A percentile compares a stretch with the other conserved stretches of the same genome.
Evolutionary conservation across 2,113 vertebrate species (phyloP).

Genomic region (Brachypodius melanocephalos): DNA sequence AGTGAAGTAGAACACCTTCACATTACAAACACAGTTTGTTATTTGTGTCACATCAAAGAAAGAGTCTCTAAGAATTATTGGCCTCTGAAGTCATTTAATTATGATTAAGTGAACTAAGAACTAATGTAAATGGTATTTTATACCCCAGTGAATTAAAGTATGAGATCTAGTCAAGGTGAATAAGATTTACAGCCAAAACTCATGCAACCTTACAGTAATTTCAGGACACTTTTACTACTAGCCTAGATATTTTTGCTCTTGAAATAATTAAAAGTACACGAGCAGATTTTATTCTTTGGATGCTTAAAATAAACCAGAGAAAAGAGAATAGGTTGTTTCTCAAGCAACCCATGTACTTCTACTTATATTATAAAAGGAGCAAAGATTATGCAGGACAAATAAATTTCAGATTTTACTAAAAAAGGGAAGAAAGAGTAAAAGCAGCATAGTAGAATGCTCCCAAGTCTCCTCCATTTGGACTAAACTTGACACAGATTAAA

Average conservation of each 20-base stretch:
- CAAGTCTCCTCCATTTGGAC: not conserved
- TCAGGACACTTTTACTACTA: constrained; percentile 71
- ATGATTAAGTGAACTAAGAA: constrained; percentile 78
- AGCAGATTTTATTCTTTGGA: constrained; percentile 49
- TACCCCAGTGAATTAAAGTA: constrained; percentile 76
- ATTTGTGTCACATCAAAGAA: constrained; percentile 79
- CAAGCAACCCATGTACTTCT: constrained; percentile 30
- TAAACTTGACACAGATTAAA: constrained; percentile 3
- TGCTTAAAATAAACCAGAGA: constrained; percentile 43
- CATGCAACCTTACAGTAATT: constrained; percentile 76
- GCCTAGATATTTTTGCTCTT: constrained; percentile 61
- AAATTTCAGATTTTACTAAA: not conserved
- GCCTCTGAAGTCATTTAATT: constrained; percentile 78
- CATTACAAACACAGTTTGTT: constrained; percentile 73
- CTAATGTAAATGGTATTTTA: constrained; percentile 76
- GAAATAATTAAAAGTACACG: constrained; percentile 72
- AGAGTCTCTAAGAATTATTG: constrained; percentile 69
- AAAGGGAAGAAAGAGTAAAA: not conserved
- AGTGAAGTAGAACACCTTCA: constrained; percentile 60
- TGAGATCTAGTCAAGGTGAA: constrained; percentile 73
- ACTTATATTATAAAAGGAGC: constrained; percentile 17
- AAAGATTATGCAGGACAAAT: not conserved
- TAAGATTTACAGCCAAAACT: constrained; percentile 76
- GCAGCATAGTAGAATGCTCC: not conserved
- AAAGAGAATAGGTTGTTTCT: constrained; percentile 38